Base-by-base conservation (phyloP, 1,140 invertebrate species). In the Phocides pigmalion region DNA sequence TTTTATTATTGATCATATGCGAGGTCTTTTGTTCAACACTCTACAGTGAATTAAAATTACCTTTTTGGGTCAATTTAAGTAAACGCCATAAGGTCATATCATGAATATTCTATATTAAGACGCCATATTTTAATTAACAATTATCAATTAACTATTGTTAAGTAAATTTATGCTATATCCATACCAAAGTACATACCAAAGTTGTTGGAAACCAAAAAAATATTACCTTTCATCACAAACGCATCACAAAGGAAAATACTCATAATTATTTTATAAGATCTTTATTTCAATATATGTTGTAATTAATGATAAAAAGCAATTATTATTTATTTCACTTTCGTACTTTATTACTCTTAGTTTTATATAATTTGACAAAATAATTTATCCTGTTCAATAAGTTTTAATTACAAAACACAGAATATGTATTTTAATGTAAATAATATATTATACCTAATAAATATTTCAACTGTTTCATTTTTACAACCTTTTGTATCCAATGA, bases 231-330 rank as follows among this genome's bases (percentile, higher is more conserved):
- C 9, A 4, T 35, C 19, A 28, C 9, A 28, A 32, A 42, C 3
- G 16, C 53, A 58, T 42, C 53, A 58, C 53, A 44, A 59, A 14
- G 12, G 39, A 25, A 51, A 62, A 64, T 61, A 62, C 44, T 59
- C 50, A 51, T 16, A 41, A 51, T 62, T 59, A 51, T 58, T 53
- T 22, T 58, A 58, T 73, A 74, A 74, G 63, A 70, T 70, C 56
- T 73, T 73, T 69, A 72, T 69, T 74, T 65, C 70, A 73, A 63
- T 73, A 65, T 56, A 67, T 63, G 54, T 73, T 79, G 9, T 8
- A 28, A 6, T 28, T 28, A 59, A 76, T 66, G 74, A 71, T 67
- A 64, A 75, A 59, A 74, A 76, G 56, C 63, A 79, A 79, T 76
- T 78, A 42, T 76, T 72, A 77, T 79, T 79, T 74, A 75, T 79